These are phyloP conservation scores for Paradoxurus hermaphroditus DNA, from an alignment of 2,113 vertebrate species.

Conservation along the genomic window DNA sequence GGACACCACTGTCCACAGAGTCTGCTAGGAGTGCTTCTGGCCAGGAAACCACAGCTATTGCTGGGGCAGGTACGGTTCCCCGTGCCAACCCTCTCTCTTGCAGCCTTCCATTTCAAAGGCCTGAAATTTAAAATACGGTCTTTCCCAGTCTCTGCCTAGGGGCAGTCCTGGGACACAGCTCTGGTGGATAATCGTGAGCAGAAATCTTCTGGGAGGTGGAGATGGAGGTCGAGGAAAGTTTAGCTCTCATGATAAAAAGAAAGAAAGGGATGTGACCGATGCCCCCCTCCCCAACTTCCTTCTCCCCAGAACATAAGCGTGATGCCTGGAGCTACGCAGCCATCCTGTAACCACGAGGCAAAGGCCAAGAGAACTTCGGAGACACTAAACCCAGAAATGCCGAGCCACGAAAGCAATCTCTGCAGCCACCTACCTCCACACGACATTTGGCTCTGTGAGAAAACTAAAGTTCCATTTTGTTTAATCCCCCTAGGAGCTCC, in stretches of 20 bases:
- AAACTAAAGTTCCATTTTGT: background rate
- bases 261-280: background rate
- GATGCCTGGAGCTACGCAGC: background rate
- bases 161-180: background rate
- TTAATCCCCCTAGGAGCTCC: background rate
- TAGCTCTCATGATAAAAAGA: background rate
- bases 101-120: background rate
- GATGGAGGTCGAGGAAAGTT: background rate
- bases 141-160: background rate
- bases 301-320: background rate
- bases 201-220: background rate
- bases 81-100: background rate
- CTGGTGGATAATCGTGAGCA: background rate
- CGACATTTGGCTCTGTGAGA: background rate
- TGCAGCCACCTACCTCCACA: constrained; percentile 14
- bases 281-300: background rate
- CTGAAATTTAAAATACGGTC: background rate
- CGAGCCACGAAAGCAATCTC: background rate
- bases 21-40: background rate
- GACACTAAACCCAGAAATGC: background rate
- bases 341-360: background rate
- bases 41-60: background rate
- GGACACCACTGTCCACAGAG: background rate
- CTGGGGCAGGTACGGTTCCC: background rate
- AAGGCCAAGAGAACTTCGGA: background rate